phyloP scores from a whole-genome alignment of 2,888 invertebrate genomes.

The Scaptomyza polygonia region DNA sequence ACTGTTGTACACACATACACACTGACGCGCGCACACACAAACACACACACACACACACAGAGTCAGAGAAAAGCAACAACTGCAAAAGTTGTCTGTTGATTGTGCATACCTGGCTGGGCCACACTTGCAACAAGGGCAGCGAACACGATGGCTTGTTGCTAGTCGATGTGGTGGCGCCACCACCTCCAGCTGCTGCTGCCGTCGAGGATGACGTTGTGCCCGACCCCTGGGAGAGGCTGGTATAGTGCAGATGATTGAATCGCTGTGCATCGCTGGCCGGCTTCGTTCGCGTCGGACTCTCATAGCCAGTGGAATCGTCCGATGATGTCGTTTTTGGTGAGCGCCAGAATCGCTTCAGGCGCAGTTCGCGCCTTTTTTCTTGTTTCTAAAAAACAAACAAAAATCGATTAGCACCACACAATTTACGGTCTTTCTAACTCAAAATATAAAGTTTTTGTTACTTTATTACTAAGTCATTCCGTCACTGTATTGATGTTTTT shows the following conservation, averaged over 20 bases:
- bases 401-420: slow-evolving; percentile 19
- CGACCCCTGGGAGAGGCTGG: slow-evolving; percentile 75
- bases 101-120: slow-evolving; percentile 87
- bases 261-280: slow-evolving; percentile 82
- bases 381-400: slow-evolving; percentile 81
- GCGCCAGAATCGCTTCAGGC: slow-evolving; percentile 85
- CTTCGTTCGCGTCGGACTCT: slow-evolving; percentile 85
- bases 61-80: slow-evolving; percentile 10
- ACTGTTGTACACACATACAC: slow-evolving; percentile 24
- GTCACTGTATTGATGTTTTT: too few species aligned
- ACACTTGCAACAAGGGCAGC: slow-evolving; percentile 87
- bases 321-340: slow-evolving; percentile 84
- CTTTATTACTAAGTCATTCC: too few species aligned
- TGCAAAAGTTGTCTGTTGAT: slow-evolving; percentile 15
- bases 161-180: slow-evolving; percentile 43
- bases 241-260: slow-evolving; percentile 82
- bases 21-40: slow-evolving; percentile 1
- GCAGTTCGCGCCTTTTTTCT: slow-evolving; percentile 85
- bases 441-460: too few species aligned
- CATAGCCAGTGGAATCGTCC: slow-evolving; percentile 85
- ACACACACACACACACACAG: slow-evolving; percentile 13
- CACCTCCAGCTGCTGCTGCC: slow-evolving; percentile 43
- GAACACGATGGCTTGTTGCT: slow-evolving; percentile 85
- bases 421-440: too few species aligned
- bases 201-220: slow-evolving; percentile 67